Percentiles rank a stretch among this genome's conserved stretches.
phyloP scores from a whole-genome alignment of 2,113 vertebrate species.

The Ammodytes dubius region DNA sequence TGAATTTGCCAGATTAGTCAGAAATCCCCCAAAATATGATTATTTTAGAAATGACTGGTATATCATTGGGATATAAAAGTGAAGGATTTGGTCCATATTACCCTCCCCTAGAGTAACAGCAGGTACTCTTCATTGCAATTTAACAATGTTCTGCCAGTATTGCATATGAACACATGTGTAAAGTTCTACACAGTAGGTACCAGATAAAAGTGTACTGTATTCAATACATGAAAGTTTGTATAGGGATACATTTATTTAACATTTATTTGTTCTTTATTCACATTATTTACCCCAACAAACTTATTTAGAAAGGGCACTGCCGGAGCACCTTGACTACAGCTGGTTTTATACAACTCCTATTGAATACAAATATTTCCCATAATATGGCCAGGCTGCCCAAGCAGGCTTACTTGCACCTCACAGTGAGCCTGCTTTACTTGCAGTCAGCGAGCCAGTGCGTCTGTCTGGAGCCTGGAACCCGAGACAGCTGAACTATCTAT shows the following conservation, averaged over 20 bases:
- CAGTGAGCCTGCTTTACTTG: constrained; percentile 29
- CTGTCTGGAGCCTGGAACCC: constrained; percentile 72
- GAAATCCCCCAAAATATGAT: too few relatives aligned
- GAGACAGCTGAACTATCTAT: constrained; percentile 81
- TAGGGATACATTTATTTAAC: neutral
- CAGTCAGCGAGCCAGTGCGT: constrained; percentile 50
- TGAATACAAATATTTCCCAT: neutral
- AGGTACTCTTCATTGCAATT: neutral
- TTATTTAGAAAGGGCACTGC: neutral
- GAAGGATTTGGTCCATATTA: neutral
- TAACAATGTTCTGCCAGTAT: neutral
- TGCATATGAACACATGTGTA: neutral
- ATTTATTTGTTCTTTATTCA: neutral
- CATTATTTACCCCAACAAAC: neutral
- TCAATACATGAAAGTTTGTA: neutral
- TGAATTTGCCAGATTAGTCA: too few relatives aligned
- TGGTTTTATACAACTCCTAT: neutral
- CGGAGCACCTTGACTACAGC: neutral
- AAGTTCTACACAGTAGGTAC: neutral
- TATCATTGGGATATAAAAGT: neutral
- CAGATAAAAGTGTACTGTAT: neutral
- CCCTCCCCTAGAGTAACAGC: neutral
- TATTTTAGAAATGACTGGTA: neutral
- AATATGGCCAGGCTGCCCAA: neutral
- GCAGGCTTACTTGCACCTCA: constrained; percentile 12